Percentiles rank a stretch among this genome's conserved stretches.
These are phyloP conservation scores for Tineola bisselliella DNA, from an alignment of 2,888 invertebrate species.

Conservation along the genomic window DNA sequence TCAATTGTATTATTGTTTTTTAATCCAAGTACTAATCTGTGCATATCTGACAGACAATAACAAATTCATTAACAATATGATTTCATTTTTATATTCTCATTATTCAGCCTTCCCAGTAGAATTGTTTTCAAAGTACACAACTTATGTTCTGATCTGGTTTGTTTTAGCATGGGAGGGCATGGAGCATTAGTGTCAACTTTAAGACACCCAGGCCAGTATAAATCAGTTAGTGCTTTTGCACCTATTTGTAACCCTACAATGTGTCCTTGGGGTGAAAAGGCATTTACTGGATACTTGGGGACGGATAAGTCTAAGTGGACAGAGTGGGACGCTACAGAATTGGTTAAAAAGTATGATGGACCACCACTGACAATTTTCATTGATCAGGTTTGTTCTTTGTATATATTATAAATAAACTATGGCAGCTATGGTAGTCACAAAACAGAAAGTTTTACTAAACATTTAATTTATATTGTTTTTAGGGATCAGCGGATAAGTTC, in stretches of 20 bases:
- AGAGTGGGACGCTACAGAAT: conserved; percentile 88
- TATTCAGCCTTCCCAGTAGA: too few relatives aligned
- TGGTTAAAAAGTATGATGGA: conserved; percentile 84
- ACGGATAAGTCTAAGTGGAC: conserved; percentile 75
- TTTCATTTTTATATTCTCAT: too few relatives aligned
- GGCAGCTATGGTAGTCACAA: not conserved
- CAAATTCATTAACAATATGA: not conserved
- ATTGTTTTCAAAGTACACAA: too few relatives aligned
- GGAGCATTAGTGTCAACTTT: conserved; percentile 91
- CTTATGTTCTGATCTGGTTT: conserved; percentile 29
- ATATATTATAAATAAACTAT: too few relatives aligned
- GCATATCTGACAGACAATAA: not conserved
- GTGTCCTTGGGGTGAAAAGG: conserved; percentile 90
- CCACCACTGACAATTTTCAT: conserved; percentile 85
- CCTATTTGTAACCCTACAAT: conserved; percentile 91
- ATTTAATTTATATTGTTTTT: conserved; percentile 22
- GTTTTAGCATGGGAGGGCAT: conserved; percentile 96
- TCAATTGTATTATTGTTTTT: too few relatives aligned
- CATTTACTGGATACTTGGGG: conserved; percentile 83
- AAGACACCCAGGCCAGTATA: conserved; percentile 89
- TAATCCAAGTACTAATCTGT: too few relatives aligned
- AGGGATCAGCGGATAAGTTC: conserved; percentile 88
- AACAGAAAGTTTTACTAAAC: too few relatives aligned
- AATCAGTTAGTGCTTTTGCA: conserved; percentile 92
- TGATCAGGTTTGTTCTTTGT: conserved; percentile 75